Base-by-base conservation (phyloP, 1,140 invertebrate genomes). In the Zaprionus ornatus region DNA sequence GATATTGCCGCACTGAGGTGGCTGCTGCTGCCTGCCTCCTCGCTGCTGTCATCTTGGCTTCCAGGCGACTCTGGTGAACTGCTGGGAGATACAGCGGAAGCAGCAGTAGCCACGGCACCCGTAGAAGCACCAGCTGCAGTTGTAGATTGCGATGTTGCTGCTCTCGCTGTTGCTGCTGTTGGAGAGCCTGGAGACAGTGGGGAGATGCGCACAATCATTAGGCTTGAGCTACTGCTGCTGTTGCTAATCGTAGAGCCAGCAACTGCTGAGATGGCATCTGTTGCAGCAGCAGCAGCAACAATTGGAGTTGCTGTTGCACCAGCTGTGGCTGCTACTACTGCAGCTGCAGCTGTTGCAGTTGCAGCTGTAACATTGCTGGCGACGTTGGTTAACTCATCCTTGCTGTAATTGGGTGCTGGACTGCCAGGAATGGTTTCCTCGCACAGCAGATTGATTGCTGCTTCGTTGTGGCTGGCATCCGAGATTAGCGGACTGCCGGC, bases 401-500 rank as follows among this genome's bases (percentile, higher is more conserved):
- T 93, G 21, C 94, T 93, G 2, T 92, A 91, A n/a, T 48, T 94
- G 1, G 96, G 96, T 48, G 96, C 95, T n/a, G 97, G 96, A 81
- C 96, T 97, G 21, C 97, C 96, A 1, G 97, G 97, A 87, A 98
- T 97, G 27, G 96, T 97, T 93, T 98, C 97, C 86, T 97, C 96
- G 92, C 97, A 98, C n/a, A 98, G 90, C 50, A 96, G 94, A 78
- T 94, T 95, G 57, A 95, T 93, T 64, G 93, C 94, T 62, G 93
- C 94, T 69, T 93, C 93, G 68, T 74, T 86, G 55, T 82, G 86
- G 13, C 21, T 52, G 25, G 29, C 93, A 32, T 94, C 94, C 12
- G 69, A 64, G 35, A 81, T 85, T 15, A 80, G 23, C 0, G 88
- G 77, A 21, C 79, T 82, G 32, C 69, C 57, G 10, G 87, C 82